These are phyloP conservation scores for Nymphalis io DNA, from an alignment of 1,140 invertebrate species.

Conservation along the genomic window DNA sequence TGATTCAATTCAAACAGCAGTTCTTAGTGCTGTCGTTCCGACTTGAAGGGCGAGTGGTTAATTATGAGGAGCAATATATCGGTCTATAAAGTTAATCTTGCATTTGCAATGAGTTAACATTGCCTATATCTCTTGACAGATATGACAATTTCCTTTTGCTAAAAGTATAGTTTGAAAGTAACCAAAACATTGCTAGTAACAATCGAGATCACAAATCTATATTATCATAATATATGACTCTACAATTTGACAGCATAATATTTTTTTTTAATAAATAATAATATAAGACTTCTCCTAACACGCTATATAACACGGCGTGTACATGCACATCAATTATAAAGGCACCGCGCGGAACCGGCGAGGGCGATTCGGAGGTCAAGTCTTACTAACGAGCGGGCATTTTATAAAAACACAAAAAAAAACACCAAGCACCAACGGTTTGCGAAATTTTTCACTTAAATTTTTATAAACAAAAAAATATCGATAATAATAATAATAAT, in stretches of 20 bases:
- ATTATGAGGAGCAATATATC: no score
- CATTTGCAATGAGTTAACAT: no score
- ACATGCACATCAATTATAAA: slow-evolving; percentile 78
- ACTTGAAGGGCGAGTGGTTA: no score
- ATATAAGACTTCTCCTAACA: slow-evolving; percentile 35
- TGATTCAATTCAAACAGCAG: no score
- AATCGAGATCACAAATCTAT: no score
- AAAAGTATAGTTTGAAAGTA: no score
- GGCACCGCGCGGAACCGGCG: slow-evolving; percentile 70
- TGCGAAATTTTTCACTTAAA: slow-evolving; percentile 27
- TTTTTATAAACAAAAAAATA: slow-evolving; percentile 1
- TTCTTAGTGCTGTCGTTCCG: no score
- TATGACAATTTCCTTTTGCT: no score
- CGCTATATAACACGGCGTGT: slow-evolving; percentile 60
- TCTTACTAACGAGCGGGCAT: slow-evolving; percentile 44
- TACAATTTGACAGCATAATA: neutral
- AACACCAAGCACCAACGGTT: slow-evolving; percentile 8
- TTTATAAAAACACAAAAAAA: slow-evolving; percentile 28
- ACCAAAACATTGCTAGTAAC: no score
- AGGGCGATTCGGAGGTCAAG: slow-evolving; percentile 70
- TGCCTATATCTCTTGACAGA: no score
- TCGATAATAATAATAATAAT: no score
- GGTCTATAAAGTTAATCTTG: no score
- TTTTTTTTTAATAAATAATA: neutral
- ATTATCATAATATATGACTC: neutral